Conservation (phyloP, 2,113 vertebrate species). For the Dissostichus mawsoni region DNA sequence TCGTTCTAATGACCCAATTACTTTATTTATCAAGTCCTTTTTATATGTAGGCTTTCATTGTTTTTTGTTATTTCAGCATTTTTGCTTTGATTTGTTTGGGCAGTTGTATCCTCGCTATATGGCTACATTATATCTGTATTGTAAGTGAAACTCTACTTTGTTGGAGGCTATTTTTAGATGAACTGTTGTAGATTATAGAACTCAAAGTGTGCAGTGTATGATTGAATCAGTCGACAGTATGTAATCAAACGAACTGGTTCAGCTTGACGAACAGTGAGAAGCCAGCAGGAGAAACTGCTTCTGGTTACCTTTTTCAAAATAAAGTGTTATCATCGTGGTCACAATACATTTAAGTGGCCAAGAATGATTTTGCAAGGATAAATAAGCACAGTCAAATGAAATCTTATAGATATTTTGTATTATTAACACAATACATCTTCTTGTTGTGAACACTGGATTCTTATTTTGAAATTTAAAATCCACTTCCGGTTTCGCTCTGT, state of each 20-base stretch:
- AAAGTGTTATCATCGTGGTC: background rate
- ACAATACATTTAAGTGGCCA: background rate
- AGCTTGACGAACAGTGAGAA: slow-evolving; percentile 12
- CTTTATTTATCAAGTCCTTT: background rate
- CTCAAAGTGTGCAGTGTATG: slow-evolving; percentile 25
- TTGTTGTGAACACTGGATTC: fast-evolving
- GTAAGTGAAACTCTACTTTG: background rate
- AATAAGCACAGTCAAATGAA: background rate
- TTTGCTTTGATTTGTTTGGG: background rate
- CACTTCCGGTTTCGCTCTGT: slow-evolving; percentile 27
- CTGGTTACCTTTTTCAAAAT: slow-evolving; percentile 40
- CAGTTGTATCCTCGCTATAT: background rate
- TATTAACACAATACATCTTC: no score
- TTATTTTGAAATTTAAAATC: slow-evolving; percentile 5
- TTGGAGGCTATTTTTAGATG: slow-evolving; percentile 22
- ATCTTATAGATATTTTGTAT: no score
- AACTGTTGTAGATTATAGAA: background rate
- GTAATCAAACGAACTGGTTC: slow-evolving; percentile 42
- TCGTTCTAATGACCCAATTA: background rate
- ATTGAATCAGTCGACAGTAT: slow-evolving; percentile 37
- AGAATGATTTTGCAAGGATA: fast-evolving
- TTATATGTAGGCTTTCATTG: background rate
- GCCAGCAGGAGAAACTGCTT: slow-evolving; percentile 1
- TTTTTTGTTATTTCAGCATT: background rate
- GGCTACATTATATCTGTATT: background rate